Evolutionary conservation across 2,888 invertebrate species (phyloP).

Genomic region (Willowsia nigromaculata): DNA sequence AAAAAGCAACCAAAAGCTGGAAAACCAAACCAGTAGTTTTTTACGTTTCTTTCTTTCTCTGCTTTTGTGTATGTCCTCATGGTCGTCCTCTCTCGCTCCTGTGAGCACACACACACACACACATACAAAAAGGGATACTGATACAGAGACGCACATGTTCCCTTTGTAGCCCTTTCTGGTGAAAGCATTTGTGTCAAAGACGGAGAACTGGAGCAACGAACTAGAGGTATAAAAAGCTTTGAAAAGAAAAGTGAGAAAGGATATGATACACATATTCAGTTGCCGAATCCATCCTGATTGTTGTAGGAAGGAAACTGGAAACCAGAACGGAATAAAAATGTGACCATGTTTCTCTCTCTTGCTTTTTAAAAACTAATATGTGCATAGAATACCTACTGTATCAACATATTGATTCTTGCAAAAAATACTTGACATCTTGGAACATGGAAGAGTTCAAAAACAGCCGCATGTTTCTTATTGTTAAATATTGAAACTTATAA

Average conservation of each 20-base stretch:
- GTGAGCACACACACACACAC: too few relatives aligned
- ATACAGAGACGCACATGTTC: background rate
- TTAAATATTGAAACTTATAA: background rate
- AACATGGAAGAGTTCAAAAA: background rate
- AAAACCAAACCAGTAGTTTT: background rate
- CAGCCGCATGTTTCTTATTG: background rate
- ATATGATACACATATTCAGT: slow-evolving; percentile 41
- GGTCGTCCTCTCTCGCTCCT: background rate
- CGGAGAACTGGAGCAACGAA: background rate
- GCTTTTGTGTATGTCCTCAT: background rate
- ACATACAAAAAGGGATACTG: background rate
- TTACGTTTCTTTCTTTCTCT: background rate
- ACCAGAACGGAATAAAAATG: slow-evolving; percentile 58
- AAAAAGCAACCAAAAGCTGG: slow-evolving; percentile 5
- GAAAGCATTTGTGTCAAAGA: slow-evolving; percentile 49
- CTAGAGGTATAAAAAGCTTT: background rate
- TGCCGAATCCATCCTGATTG: background rate
- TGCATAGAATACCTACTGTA: background rate
- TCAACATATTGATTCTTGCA: slow-evolving; percentile 37
- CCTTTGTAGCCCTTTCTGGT: background rate
- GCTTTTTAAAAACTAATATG: slow-evolving; percentile 10
- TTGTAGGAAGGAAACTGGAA: slow-evolving; percentile 53
- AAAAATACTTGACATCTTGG: slow-evolving; percentile 41
- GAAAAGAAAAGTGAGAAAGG: background rate
- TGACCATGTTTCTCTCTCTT: background rate